These are phyloP conservation scores for Tenodera sinensis DNA, from an alignment of 2,888 invertebrate species.

Conservation along the genomic window DNA sequence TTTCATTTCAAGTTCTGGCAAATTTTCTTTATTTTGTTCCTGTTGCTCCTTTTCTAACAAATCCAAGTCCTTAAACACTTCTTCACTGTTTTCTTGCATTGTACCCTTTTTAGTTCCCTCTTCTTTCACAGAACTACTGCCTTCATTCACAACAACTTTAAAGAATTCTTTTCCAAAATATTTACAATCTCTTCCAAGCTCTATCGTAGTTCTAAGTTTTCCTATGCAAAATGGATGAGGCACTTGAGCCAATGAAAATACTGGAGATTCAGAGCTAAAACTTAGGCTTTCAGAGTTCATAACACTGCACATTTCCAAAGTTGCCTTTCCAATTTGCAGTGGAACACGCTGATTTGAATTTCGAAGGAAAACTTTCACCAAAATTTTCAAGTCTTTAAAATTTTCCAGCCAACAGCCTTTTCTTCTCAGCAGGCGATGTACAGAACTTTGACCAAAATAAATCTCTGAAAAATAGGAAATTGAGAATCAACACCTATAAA, in stretches of 20 bases:
- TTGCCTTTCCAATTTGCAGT: conserved; percentile 46
- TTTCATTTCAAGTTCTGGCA: neutral
- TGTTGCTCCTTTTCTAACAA: neutral
- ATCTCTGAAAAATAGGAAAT: neutral
- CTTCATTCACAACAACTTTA: conserved; percentile 38
- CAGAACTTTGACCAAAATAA: neutral
- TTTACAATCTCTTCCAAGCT: conserved; percentile 49
- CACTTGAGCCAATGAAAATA: conserved; percentile 32
- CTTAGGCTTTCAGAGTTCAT: conserved; percentile 41
- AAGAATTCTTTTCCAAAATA: conserved; percentile 52
- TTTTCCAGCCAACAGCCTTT: conserved; percentile 27
- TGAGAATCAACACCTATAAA: neutral
- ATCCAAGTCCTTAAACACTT: neutral
- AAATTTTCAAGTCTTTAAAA: conserved; percentile 41
- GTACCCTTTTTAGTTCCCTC: neutral
- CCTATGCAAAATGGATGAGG: conserved; percentile 48
- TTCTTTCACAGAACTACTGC: neutral
- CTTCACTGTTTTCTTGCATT: neutral
- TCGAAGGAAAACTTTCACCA: conserved; percentile 48
- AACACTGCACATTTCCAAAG: conserved; percentile 44
- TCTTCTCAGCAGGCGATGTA: conserved; percentile 43
- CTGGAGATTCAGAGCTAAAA: conserved; percentile 43
- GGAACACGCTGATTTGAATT: conserved; percentile 47
- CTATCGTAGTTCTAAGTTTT: conserved; percentile 46
- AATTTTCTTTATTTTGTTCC: neutral